Evolutionary conservation across 2,113 vertebrate genomes (phyloP).

Genomic region (Sphaerodactylus townsendi): DNA sequence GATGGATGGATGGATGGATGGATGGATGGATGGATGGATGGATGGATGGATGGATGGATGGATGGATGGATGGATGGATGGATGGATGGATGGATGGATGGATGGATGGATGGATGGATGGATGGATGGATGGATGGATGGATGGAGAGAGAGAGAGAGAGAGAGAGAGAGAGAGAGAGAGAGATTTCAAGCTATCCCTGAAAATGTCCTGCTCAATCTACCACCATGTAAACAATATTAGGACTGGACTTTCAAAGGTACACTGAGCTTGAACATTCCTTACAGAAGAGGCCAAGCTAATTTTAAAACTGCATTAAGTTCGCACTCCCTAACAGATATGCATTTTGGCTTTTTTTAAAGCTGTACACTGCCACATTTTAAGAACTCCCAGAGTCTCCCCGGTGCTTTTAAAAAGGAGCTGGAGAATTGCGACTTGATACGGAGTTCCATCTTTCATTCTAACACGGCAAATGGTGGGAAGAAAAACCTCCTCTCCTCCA

Average conservation of each 20-base stretch:
- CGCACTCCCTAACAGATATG: neutral
- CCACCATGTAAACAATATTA: neutral
- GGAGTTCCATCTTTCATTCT: neutral
- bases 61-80: too few relatives aligned
- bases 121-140: too few relatives aligned
- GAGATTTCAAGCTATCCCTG: too few relatives aligned
- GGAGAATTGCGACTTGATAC: neutral
- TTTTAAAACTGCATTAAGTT: neutral
- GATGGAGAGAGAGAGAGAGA: too few relatives aligned
- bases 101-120: too few relatives aligned
- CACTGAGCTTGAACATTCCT: neutral
- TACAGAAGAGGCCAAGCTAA: neutral
- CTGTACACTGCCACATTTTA: neutral
- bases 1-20: too few relatives aligned
- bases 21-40: too few relatives aligned
- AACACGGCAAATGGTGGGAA: neutral
- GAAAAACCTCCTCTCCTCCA: neutral
- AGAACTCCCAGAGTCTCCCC: neutral
- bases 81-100: too few relatives aligned
- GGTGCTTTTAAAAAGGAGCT: conserved; percentile 11
- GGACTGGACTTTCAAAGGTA: neutral
- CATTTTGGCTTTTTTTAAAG: neutral
- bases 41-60: too few relatives aligned
- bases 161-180: too few relatives aligned
- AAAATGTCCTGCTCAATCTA: neutral